Evolutionary conservation across 2,888 invertebrate species (phyloP), one percentile per base, ranked within the genome.

Genomic region (Watsonalla binaria): DNA sequence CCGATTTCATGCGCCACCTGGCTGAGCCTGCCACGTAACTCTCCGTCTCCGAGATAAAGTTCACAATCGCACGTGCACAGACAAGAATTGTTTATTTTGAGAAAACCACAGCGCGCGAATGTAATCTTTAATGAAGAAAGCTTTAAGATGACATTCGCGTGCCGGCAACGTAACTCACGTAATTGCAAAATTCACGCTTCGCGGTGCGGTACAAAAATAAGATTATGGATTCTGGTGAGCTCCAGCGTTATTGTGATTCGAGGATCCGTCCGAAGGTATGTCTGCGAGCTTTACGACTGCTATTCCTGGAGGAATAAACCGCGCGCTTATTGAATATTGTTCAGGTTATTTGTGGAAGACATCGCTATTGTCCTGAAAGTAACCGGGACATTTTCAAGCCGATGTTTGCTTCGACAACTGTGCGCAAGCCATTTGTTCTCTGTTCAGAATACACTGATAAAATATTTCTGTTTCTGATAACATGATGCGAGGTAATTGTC

Each of bases 111-210:
- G 60, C 75, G 68, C 46, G 59, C 80, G 65, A 86, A 69, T 81
- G 63, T 83, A 65, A 69, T 72, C 82, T 78, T 72, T 88, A 81
- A 53, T 35, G 0, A 35, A 57, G 59, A 65, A 58, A 63, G 56
- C 56, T 63, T 79, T 82, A 63, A 76, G 83, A 65, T 74, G 72
- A 73, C 71, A 78, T 78, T 90, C 68, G 80, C 69, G 54, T 76
- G 76, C 55, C 58, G 54, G 54, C 51, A 59, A 58, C 60, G 60
- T 57, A 60, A 73, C 70, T 76, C 80, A 80, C 82, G 82, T 90
- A 90, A 90, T 90, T 90, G 90, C 90, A 85, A 90, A 90, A 90
- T 90, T 90, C 88, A 90, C 90, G 90, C 90, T 90, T 80, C 85
- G 84, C 74, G 82, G 90, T 86, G 90, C 90, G 86, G 90, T 89